Evolutionary conservation across 1,140 invertebrate genomes (phyloP).

Genomic region (Drosophila paulistorum): DNA sequence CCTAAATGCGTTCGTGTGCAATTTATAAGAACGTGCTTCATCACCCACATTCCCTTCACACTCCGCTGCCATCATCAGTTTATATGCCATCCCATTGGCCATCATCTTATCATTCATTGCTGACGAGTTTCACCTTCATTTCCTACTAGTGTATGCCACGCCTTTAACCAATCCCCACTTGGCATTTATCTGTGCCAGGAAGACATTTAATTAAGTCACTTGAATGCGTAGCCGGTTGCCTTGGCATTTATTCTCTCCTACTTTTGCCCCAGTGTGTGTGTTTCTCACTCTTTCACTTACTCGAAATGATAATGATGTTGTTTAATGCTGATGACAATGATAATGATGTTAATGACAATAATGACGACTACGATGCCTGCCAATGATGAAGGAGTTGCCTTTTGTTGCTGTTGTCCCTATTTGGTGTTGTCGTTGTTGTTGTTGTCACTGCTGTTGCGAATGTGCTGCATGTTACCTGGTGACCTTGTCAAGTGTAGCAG

Average conservation of each 20-base stretch:
- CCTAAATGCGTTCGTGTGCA: conserved; percentile 64
- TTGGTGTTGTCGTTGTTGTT: neutral
- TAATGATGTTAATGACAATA: conserved; percentile 14
- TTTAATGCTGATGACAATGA: conserved; percentile 29
- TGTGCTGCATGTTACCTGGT: conserved; percentile 29
- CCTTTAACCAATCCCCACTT: conserved; percentile 20
- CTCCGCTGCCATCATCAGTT: neutral
- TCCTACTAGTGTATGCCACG: conserved; percentile 10
- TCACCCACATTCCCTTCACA: neutral
- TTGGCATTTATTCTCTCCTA: conserved; percentile 66
- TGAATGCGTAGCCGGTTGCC: conserved; percentile 70
- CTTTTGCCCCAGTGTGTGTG: neutral
- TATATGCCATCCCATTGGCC: neutral
- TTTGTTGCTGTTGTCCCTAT: conserved; percentile 5
- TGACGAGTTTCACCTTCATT: conserved; percentile 13
- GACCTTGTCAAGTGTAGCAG: conserved; percentile 49
- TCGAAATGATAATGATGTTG: conserved; percentile 40
- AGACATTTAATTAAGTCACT: conserved; percentile 74
- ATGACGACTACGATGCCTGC: conserved; percentile 33
- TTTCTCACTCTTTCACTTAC: conserved; percentile 19
- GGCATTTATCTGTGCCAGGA: conserved; percentile 68
- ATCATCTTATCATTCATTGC: conserved; percentile 14
- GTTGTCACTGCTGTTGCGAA: conserved; percentile 15
- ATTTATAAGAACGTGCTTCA: conserved; percentile 63
- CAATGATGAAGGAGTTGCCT: conserved; percentile 1